A percentile compares a stretch with the other conserved stretches of the same genome.
Evolutionary conservation across 1,140 invertebrate genomes (phyloP).

Genomic region (Cyphomyrmex costatus): DNA sequence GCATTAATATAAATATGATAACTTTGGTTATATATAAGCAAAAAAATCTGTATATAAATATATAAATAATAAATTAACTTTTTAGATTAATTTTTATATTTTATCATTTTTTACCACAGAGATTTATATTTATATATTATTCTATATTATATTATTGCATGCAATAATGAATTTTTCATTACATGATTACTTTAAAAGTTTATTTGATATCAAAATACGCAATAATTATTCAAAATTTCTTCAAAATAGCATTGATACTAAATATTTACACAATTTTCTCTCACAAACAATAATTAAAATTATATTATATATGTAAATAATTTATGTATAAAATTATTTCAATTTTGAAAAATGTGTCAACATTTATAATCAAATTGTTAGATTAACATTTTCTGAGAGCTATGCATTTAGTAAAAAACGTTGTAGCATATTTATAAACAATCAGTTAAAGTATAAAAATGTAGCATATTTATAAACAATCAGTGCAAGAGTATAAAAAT

Average conservation of each 20-base stretch:
- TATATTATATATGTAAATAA: background rate
- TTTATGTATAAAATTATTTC: conserved; percentile 10
- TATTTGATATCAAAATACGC: background rate
- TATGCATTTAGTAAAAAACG: background rate
- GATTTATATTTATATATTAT: conserved; percentile 30
- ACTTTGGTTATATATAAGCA: conserved; percentile 47
- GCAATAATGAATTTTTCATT: background rate
- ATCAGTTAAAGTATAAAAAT: background rate
- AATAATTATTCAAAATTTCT: background rate
- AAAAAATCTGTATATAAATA: conserved; percentile 21
- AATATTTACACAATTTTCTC: background rate
- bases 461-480: conserved; percentile 17
- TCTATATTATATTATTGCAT: background rate
- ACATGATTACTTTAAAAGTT: too few species aligned
- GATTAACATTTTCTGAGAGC: background rate
- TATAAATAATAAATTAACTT: background rate
- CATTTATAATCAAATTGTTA: background rate
- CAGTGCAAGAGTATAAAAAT: conserved; percentile 1
- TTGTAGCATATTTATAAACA: conserved; percentile 26
- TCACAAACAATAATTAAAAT: conserved; percentile 22
- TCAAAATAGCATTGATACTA: background rate
- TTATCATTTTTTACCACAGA: background rate
- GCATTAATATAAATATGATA: background rate
- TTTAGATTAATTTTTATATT: conserved; percentile 7
- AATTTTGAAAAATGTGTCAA: conserved; percentile 23